Evolutionary conservation across 2,888 invertebrate species (phyloP).

Genomic region (Cantharis lateralis): DNA sequence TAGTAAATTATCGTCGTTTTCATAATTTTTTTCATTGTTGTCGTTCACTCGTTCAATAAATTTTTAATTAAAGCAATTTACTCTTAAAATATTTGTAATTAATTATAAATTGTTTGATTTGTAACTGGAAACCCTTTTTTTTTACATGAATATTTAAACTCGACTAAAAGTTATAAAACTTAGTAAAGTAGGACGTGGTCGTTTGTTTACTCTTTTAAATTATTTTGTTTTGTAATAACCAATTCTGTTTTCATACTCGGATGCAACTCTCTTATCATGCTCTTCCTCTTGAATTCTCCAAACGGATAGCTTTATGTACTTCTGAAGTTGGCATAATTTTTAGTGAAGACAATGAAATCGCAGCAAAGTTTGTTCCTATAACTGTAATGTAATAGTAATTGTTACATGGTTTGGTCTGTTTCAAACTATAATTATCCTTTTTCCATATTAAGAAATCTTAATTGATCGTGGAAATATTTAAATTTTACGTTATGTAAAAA

Average conservation of each 20-base stretch:
- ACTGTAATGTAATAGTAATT: neutral
- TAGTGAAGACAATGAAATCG: constrained; percentile 37
- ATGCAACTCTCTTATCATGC: constrained; percentile 36
- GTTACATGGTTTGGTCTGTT: neutral
- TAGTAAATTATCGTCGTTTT: neutral
- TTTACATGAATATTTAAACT: neutral
- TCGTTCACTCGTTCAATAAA: neutral
- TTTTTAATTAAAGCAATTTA: neutral
- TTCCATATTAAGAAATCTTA: too few relatives aligned
- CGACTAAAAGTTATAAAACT: constrained; percentile 16
- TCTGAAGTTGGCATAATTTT: constrained; percentile 38
- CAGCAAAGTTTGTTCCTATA: constrained; percentile 23
- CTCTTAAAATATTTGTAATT: neutral
- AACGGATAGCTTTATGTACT: constrained; percentile 38
- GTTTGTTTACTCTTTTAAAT: constrained; percentile 18
- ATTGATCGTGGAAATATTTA: too few relatives aligned
- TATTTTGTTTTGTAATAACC: constrained; percentile 19
- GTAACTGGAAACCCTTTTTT: neutral
- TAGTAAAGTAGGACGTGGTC: constrained; percentile 12
- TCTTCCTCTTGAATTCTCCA: constrained; percentile 40
- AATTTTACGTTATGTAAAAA: too few relatives aligned
- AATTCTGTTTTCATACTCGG: constrained; percentile 33
- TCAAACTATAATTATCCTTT: neutral
- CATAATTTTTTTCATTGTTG: neutral
- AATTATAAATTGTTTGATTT: neutral